These are phyloP conservation scores for Mythimna loreyi DNA, from an alignment of 2,888 invertebrate species.

Conservation along the genomic window DNA sequence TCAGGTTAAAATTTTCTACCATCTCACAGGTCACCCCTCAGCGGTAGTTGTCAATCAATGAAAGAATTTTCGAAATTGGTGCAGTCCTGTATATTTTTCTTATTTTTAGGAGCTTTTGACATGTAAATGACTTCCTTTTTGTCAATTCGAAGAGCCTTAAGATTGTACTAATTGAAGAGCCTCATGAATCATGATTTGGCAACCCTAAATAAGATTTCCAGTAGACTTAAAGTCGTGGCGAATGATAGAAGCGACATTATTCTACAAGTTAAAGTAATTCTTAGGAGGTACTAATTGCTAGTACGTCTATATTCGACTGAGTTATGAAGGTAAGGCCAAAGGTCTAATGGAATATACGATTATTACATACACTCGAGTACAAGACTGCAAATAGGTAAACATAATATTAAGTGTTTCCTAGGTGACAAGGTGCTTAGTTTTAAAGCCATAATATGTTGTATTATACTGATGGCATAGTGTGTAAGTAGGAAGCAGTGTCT, in stretches of 20 bases:
- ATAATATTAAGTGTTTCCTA: slow-evolving; percentile 19
- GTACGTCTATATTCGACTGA: slow-evolving; percentile 54
- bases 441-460: no score
- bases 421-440: slow-evolving; percentile 21
- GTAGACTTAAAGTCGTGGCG: slow-evolving; percentile 2
- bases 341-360: slow-evolving; percentile 55
- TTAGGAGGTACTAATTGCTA: slow-evolving; percentile 52
- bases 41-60: no score
- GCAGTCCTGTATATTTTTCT: no score
- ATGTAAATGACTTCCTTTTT: background rate
- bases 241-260: slow-evolving; percentile 36
- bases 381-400: slow-evolving; percentile 8
- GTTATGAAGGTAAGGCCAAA: slow-evolving; percentile 53
- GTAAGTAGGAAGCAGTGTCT: background rate
- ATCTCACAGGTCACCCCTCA: no score
- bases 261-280: slow-evolving; percentile 47
- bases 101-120: background rate
- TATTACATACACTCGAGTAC: slow-evolving; percentile 24
- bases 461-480: slow-evolving; percentile 13
- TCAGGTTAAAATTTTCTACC: no score
- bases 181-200: background rate
- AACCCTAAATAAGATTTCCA: slow-evolving; percentile 20
- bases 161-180: background rate
- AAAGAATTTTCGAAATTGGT: no score
- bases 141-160: background rate